These are phyloP conservation scores for Sebastolobus altivelis DNA, from an alignment of 2,797 vertebrate genomes.

Conservation along the genomic window DNA sequence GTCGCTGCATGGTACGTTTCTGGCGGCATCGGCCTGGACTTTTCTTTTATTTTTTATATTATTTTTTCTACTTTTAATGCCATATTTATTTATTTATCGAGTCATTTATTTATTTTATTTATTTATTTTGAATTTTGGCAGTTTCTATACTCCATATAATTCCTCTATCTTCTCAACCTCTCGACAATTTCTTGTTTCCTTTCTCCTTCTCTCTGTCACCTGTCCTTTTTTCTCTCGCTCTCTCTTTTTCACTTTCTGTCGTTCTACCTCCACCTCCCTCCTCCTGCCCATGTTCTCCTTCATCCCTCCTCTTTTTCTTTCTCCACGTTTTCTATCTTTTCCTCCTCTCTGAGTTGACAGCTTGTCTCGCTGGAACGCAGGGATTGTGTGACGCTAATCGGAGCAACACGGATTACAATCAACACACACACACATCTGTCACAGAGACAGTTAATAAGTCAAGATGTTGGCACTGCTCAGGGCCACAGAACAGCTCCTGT, in stretches of 20 bases:
- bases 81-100: too few species aligned
- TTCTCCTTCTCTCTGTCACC: neutral
- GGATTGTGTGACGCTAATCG: constrained; percentile 73
- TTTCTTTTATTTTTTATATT: too few species aligned
- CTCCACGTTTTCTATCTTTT: constrained; percentile 3
- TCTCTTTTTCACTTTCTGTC: constrained; percentile 32
- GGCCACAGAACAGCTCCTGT: constrained; percentile 45
- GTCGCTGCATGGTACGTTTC: too few species aligned
- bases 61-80: too few species aligned
- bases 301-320: constrained; percentile 10
- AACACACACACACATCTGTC: constrained; percentile 50
- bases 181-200: neutral
- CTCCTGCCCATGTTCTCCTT: neutral
- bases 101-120: too few species aligned
- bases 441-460: constrained; percentile 63
- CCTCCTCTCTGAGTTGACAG: constrained; percentile 57
- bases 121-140: too few species aligned
- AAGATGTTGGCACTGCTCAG: constrained; percentile 46
- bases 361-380: constrained; percentile 52
- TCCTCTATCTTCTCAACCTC: neutral
- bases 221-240: neutral
- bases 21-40: too few species aligned
- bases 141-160: too few species aligned
- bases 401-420: constrained; percentile 60
- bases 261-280: too few species aligned